Conservation (phyloP, 2,888 invertebrate genomes). For the Sarcophaga rosellei region DNA sequence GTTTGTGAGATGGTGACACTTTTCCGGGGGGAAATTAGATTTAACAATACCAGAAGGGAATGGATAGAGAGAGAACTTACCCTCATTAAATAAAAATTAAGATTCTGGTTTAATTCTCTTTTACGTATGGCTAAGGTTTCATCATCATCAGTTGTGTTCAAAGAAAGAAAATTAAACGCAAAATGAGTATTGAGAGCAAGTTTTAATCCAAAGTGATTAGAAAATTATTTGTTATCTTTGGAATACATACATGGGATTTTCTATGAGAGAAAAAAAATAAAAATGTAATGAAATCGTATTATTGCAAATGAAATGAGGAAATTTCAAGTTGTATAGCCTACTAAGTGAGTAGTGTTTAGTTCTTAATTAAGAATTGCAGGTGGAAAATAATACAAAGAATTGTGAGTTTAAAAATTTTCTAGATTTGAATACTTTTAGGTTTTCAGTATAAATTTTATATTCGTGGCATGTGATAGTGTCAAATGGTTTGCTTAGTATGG, state of each 20-base stretch:
- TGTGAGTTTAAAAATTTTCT: too few relatives aligned
- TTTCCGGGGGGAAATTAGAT: slow-evolving; percentile 40
- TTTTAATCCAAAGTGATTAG: slow-evolving; percentile 59
- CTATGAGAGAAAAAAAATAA: too few relatives aligned
- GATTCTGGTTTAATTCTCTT: slow-evolving; percentile 31
- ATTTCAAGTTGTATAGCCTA: too few relatives aligned
- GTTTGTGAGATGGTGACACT: slow-evolving; percentile 61
- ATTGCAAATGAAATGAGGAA: too few relatives aligned
- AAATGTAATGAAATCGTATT: too few relatives aligned
- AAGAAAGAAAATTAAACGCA: slow-evolving; percentile 44
- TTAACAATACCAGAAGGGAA: slow-evolving; percentile 25
- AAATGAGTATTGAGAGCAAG: slow-evolving; percentile 45
- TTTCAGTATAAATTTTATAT: too few relatives aligned
- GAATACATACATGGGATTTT: slow-evolving; percentile 12
- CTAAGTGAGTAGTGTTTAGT: too few relatives aligned
- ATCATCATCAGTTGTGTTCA: slow-evolving; percentile 50
- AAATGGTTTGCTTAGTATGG: too few relatives aligned
- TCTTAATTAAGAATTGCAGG: too few relatives aligned
- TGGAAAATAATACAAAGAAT: too few relatives aligned
- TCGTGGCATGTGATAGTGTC: too few relatives aligned
- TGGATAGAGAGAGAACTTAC: slow-evolving; percentile 29
- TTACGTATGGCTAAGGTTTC: slow-evolving; percentile 63
- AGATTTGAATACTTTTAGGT: too few relatives aligned
- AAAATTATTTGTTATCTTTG: slow-evolving; percentile 26
- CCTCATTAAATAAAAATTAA: slow-evolving; percentile 66